Conservation (phyloP, 2,113 vertebrate genomes). For the Rutilus rutilus region DNA sequence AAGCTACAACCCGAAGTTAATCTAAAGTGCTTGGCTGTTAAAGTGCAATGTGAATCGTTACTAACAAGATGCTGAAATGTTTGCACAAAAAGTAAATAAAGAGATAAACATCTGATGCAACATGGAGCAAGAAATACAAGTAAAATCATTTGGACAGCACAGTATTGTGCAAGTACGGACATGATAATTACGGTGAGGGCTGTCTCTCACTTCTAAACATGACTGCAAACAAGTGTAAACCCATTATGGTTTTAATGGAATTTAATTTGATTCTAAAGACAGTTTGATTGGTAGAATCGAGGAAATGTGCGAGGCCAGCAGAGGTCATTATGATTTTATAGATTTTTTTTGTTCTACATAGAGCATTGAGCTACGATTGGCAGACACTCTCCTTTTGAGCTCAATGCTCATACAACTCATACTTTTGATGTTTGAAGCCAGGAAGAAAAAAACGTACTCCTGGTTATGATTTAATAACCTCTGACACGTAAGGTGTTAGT, state of each 20-base stretch:
- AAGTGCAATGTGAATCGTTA: background rate
- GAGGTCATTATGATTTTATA: slow-evolving; percentile 7
- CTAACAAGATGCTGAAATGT: background rate
- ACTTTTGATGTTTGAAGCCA: slow-evolving; percentile 20
- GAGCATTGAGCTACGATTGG: background rate
- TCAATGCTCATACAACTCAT: background rate
- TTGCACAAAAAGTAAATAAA: slow-evolving; percentile 4
- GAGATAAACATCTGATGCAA: slow-evolving; percentile 9
- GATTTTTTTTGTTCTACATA: background rate
- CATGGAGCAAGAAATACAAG: background rate
- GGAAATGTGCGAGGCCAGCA: background rate
- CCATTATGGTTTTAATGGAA: slow-evolving; percentile 27
- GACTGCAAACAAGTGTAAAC: slow-evolving; percentile 37
- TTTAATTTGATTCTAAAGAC: slow-evolving; percentile 10
- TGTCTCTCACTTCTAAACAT: slow-evolving; percentile 29
- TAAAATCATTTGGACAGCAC: background rate
- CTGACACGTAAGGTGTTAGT: slow-evolving; percentile 54
- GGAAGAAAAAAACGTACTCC: slow-evolving; percentile 22
- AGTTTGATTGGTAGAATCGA: slow-evolving; percentile 5
- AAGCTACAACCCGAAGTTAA: background rate
- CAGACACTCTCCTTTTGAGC: background rate
- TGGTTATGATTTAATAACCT: slow-evolving; percentile 53
- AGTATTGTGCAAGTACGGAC: background rate
- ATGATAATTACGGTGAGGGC: background rate
- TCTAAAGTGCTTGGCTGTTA: background rate